Base-by-base conservation (phyloP, 2,797 vertebrate species). In the Typhlichthys subterraneus region DNA sequence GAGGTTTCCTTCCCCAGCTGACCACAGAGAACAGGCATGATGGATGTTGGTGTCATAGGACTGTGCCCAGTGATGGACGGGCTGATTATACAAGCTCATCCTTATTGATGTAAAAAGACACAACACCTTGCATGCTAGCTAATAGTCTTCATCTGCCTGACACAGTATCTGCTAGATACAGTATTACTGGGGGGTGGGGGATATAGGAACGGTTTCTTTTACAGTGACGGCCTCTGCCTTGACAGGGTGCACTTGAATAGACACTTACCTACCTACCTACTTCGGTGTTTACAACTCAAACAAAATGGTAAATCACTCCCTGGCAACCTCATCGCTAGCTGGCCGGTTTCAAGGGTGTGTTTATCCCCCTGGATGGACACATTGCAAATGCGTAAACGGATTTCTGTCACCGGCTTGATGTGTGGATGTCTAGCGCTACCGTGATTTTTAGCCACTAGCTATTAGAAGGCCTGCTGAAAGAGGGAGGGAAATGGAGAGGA, bases 41-140 rank as follows among this genome's bases (percentile, higher is more conserved):
- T 87, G 88, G 87, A 90, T 88, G 84, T 73, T 57, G 49, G 72
- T 83, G 86, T 88, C 85, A 70, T 53, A 0, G 29, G 47, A 19
- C 62, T 19, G 80, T 78, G 61, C 73, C 8, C 63, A 72, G 73
- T 90, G 90, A 92, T 84, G 85, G 87, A 92, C 91, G 86, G 86
- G 81, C 77, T 67, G 81, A 88, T 90, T 85, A 88, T 77, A 85
- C 63, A 70, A 82, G 83, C 80, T 77, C 82, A 85, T 88, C 77
- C 81, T 77, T 81, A 72, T 53, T 69, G 80, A 69, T 53, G 15
- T 33, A 77, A 75, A 85, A 83, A 79, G 81, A 67, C 66, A 76
- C 74, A 74, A 77, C 79, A 80, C 82, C 79, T 77, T 48, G 48
- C 72, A 76, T 65, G 60, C 53, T 31, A 74, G 77, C 69, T 80